Conservation (phyloP, 2,113 vertebrate genomes). For the Clarias macrocephalus region DNA sequence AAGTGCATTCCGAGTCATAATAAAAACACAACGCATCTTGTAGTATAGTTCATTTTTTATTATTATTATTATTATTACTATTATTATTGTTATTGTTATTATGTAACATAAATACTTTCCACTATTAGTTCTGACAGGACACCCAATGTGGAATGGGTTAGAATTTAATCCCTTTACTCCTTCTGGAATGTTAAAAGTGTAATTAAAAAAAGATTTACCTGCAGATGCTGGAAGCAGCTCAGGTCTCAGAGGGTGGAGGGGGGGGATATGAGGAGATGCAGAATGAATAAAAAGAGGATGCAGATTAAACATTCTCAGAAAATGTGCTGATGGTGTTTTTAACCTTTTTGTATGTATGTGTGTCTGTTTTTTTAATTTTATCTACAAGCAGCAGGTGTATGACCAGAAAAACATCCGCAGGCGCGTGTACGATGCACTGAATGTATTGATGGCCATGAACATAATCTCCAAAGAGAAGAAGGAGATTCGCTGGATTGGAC, state of each 20-base stretch:
- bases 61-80: background rate
- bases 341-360: background rate
- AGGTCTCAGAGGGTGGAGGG: background rate
- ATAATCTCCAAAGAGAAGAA: constrained; percentile 91
- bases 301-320: background rate
- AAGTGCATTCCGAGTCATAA: background rate
- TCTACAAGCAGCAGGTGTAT: constrained; percentile 77
- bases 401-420: constrained; percentile 88
- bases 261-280: background rate
- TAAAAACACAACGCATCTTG: background rate
- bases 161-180: constrained; percentile 48
- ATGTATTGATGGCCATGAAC: constrained; percentile 89
- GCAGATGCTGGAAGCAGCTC: constrained; percentile 1
- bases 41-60: background rate
- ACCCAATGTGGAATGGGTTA: constrained; percentile 6
- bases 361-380: constrained; percentile 33
- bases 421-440: constrained; percentile 86
- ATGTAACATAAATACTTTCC: constrained; percentile 37
- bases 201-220: constrained; percentile 57
- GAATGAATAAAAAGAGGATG: background rate
- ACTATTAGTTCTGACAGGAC: constrained; percentile 52
- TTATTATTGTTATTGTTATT: background rate
- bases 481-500: constrained; percentile 85
- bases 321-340: background rate
- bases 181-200: constrained; percentile 54